phyloP scores from a whole-genome alignment of 2,113 vertebrate genomes.

The Rhinopomastus cyanomelas region DNA sequence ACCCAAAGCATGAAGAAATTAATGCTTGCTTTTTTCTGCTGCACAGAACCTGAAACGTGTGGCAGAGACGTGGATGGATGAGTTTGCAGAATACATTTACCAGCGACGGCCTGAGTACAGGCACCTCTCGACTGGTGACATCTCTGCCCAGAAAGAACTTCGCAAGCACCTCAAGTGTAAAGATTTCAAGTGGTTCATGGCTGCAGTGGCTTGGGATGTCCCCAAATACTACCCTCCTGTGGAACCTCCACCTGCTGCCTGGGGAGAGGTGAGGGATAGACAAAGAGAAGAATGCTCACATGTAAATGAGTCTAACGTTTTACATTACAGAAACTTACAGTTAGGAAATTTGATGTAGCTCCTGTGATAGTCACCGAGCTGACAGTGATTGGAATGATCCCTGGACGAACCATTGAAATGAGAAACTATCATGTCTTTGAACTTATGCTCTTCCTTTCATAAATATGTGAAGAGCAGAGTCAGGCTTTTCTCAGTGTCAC shows the following conservation, averaged over 20 bases:
- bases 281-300: background rate
- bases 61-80: slow-evolving; percentile 92
- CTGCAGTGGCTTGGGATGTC: slow-evolving; percentile 88
- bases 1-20: background rate
- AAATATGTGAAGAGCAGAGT: too few relatives aligned
- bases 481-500: too few relatives aligned
- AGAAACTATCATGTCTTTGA: background rate
- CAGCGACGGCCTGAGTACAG: slow-evolving; percentile 87
- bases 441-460: background rate
- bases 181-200: slow-evolving; percentile 93
- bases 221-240: slow-evolving; percentile 89
- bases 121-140: slow-evolving; percentile 87
- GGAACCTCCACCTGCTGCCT: slow-evolving; percentile 86
- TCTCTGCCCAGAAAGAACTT: slow-evolving; percentile 86
- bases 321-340: background rate
- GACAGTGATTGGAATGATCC: background rate
- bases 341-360: background rate
- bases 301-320: background rate
- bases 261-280: slow-evolving; percentile 84
- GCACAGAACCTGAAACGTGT: slow-evolving; percentile 88
- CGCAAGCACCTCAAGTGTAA: slow-evolving; percentile 88
- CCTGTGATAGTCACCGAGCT: background rate
- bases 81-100: slow-evolving; percentile 89
- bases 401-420: background rate
- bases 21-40: background rate